phyloP scores from a whole-genome alignment of 1,140 invertebrate species.

The Musca vetustissima region DNA sequence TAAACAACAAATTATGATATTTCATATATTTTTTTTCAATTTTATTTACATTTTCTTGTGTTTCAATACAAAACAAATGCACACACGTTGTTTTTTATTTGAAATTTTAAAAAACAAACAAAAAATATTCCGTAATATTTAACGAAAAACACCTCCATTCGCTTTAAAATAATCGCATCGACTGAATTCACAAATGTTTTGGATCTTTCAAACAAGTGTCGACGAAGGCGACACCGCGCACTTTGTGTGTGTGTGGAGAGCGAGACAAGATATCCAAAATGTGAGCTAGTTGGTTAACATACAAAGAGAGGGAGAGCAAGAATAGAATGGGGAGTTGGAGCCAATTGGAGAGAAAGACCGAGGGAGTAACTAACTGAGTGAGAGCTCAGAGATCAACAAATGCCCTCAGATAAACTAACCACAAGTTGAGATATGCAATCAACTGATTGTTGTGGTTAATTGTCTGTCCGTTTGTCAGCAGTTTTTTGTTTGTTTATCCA shows the following conservation, averaged over 20 bases:
- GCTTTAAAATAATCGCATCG: slow-evolving; percentile 34
- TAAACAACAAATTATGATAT: too few species aligned
- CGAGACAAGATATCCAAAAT: too few species aligned
- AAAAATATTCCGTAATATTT: slow-evolving; percentile 24
- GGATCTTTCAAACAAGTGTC: slow-evolving; percentile 28
- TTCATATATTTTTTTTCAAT: not conserved
- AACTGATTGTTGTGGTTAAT: not conserved
- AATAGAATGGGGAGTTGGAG: too few species aligned
- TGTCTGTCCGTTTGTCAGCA: slow-evolving; percentile 9
- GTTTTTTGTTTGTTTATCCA: too few species aligned
- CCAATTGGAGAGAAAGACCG: too few species aligned
- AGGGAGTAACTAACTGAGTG: too few species aligned
- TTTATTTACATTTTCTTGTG: slow-evolving; percentile 12
- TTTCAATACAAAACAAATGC: slow-evolving; percentile 15
- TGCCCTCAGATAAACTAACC: too few species aligned
- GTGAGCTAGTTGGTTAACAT: too few species aligned
- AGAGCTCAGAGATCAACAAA: too few species aligned
- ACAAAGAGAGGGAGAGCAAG: too few species aligned
- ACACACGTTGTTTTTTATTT: slow-evolving; percentile 26
- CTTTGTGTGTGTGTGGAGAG: too few species aligned
- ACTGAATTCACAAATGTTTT: slow-evolving; percentile 27
- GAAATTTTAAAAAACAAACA: too few species aligned
- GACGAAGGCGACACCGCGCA: not conserved
- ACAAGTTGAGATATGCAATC: not conserved
- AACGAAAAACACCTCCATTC: slow-evolving; percentile 30